Evolutionary conservation across 2,797 vertebrate genomes (phyloP).

Genomic region (Muscicapa comitata): DNA sequence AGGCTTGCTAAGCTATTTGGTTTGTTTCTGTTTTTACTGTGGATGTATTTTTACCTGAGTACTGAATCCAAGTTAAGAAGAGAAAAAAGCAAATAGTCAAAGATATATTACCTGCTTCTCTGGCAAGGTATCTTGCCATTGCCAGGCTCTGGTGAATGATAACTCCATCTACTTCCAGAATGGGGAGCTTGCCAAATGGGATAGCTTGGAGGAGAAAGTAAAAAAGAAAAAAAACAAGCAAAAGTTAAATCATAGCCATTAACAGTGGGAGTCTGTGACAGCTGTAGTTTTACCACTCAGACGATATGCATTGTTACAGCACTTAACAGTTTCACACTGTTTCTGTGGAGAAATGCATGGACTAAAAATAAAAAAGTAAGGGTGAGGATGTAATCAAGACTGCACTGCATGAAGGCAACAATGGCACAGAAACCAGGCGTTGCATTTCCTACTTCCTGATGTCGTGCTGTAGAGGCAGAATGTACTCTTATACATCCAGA

Average conservation of each 20-base stretch:
- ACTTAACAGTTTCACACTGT: background rate
- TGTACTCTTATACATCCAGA: background rate
- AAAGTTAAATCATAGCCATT: background rate
- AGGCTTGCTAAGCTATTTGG: background rate
- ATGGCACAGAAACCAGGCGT: accelerated
- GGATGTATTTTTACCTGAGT: background rate
- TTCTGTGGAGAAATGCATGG: background rate
- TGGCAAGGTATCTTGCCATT: slow-evolving; percentile 77
- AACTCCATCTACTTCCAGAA: slow-evolving; percentile 76
- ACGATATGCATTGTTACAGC: background rate
- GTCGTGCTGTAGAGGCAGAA: background rate
- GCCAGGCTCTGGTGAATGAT: slow-evolving; percentile 77
- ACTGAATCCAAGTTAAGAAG: background rate
- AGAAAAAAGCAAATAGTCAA: background rate
- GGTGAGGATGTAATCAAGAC: background rate
- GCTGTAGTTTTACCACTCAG: background rate
- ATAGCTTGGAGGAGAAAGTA: slow-evolving; percentile 54
- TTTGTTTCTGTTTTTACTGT: background rate
- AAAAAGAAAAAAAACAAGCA: background rate
- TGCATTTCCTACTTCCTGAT: background rate
- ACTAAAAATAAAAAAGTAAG: background rate
- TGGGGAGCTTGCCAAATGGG: slow-evolving; percentile 73
- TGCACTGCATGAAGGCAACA: background rate
- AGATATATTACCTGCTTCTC: slow-evolving; percentile 72
- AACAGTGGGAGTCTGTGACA: background rate